Base-by-base conservation (phyloP, 2,888 invertebrate species). In the Agrotis segetum region DNA sequence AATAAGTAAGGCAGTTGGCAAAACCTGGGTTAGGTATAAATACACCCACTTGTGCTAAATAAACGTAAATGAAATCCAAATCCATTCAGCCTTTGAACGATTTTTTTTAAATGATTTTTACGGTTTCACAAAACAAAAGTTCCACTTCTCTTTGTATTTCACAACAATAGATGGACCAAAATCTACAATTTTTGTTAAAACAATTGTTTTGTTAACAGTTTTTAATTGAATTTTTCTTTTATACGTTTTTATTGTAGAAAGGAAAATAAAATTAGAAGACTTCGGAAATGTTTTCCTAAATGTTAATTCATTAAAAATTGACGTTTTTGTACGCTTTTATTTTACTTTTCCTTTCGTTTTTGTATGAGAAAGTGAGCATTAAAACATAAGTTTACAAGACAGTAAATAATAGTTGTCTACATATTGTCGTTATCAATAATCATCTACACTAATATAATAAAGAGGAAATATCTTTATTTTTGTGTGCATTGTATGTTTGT, bases 131-230 rank as follows among this genome's bases (percentile, higher is more conserved):
- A 55, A 63, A 80, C 64, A 77, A 81, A 73, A 67, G 80, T 71
- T 79, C 24, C 49, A 7, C n/a, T 46, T 59, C 49, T 63, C 77
- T 81, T 80, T 81, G 73, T 80, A 59, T 67, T 55, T 3, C 46
- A 49, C 47, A 80, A 80, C 81, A 80, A 81, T 67, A 73, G 77
- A 49, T 58, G 52, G 65, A 52, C 53, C 40, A 53, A 66, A 56
- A 60, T 70, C 65, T 40, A 67, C 14, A 70, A 59, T 60, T 77
- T 71, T 70, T 68, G 61, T 77, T 40, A 44, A 60, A 73, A 53
- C 70, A 77, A 72, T 80, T 81, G 77, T 77, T 70, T 46, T 50
- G 68, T 65, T 63, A 80, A 67, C 67, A 72, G 53, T 72, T 62
- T 67, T 59, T 72, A 76, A 71, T 76, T 72, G 58, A 71, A 69